Evolutionary conservation across 2,113 vertebrate genomes (phyloP), one percentile per base, ranked within the genome.

Genomic region (Atlantisia rogersi): DNA sequence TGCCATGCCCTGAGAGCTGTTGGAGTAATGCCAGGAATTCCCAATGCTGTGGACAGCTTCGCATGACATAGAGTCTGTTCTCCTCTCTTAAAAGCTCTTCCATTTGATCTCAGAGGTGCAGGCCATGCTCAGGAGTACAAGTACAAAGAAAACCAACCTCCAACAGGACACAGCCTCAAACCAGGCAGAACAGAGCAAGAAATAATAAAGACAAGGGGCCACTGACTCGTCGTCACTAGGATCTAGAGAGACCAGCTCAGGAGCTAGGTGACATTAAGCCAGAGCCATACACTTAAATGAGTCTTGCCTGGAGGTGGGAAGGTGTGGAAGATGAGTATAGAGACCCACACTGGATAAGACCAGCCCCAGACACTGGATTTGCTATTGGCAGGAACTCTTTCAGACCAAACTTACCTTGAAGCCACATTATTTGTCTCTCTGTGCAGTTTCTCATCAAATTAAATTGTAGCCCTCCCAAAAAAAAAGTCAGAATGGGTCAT

Each of bases 51-150:
- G 39, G 80, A 19, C 44, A 74, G 44, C 28, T 78, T 74, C 29
- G 29, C 83, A 31, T 26, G 60, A 29, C 10, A 12, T 3, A 15
- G 16, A 62, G 14, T 20, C 52, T 20, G 2, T 81, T 56, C 44
- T 52, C 26, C 18, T 39, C 37, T 76, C 64, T 42, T 19, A 19
- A 76, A 86, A 91, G 25, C 20, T 68, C 76, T 82, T 69, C 46
- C 25, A 0, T 52, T 62, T 1, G 0, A 5, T 62, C 44, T 80
- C 69, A 0, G 0, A 86, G 55, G 44, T 77, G 50, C 31, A 68
- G 37, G 40, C 21, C 40, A 11, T 20, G 40, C 22, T 71, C 17
- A 29, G 82, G 62, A 90, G 29, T n/a, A 35, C 16, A 32, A 31
- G 32, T 64, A 16, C 6, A 10, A 75, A 79, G 70, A 50, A 59